phyloP scores from a whole-genome alignment of 2,797 vertebrate genomes.

The Delichon dasypus region DNA sequence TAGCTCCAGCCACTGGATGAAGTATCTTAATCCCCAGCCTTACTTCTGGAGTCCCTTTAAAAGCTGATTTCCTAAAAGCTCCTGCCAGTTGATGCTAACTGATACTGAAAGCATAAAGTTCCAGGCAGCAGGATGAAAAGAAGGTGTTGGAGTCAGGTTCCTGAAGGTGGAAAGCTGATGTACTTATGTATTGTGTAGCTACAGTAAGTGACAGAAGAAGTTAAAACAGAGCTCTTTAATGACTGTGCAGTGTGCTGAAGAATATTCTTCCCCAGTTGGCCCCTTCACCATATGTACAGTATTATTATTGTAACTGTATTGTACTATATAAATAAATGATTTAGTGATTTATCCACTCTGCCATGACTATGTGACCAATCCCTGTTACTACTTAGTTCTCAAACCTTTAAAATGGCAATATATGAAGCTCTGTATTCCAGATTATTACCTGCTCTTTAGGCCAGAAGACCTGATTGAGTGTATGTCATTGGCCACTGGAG shows the following conservation, averaged over 20 bases:
- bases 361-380: neutral
- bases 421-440: constrained; percentile 5
- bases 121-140: neutral
- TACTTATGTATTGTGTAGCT: neutral
- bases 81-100: neutral
- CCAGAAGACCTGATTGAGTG: neutral
- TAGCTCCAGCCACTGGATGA: neutral
- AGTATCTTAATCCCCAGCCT: neutral
- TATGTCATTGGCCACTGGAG: neutral
- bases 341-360: constrained; percentile 37
- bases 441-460: constrained; percentile 25
- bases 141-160: neutral
- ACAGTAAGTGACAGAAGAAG: constrained; percentile 36
- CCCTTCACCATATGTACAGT: neutral
- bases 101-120: neutral
- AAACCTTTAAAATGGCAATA: constrained; percentile 2
- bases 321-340: constrained; percentile 11
- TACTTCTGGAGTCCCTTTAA: neutral
- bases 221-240: constrained; percentile 30
- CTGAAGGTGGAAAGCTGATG: neutral
- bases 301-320: constrained; percentile 9
- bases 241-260: neutral
- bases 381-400: constrained; percentile 13
- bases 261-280: neutral
- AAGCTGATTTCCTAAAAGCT: neutral